phyloP scores from a whole-genome alignment of 1,140 invertebrate genomes.

The Mylabris phalerata region DNA sequence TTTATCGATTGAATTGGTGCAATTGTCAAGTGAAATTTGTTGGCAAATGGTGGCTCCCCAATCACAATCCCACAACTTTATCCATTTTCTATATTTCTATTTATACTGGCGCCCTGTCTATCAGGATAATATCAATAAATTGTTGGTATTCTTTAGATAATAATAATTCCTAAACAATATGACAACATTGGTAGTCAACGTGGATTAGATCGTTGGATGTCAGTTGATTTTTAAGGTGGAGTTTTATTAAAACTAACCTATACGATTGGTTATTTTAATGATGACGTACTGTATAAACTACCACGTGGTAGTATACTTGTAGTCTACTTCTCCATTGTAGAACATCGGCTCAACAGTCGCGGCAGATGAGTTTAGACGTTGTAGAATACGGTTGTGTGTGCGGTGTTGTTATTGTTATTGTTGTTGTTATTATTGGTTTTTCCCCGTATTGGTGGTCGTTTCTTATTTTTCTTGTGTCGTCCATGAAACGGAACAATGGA shows the following conservation, averaged over 20 bases:
- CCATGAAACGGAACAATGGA: slow-evolving; percentile 16
- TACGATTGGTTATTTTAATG: slow-evolving; percentile 17
- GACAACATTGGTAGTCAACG: slow-evolving; percentile 23
- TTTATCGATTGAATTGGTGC: too few relatives aligned
- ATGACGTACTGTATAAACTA: slow-evolving; percentile 26
- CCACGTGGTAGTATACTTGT: slow-evolving; percentile 17
- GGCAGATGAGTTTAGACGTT: slow-evolving; percentile 14
- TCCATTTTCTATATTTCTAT: too few relatives aligned
- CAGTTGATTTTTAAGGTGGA: background rate
- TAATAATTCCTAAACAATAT: background rate
- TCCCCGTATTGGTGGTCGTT: background rate
- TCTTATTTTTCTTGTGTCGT: slow-evolving; percentile 1
- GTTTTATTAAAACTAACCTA: background rate
- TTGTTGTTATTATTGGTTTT: too few relatives aligned
- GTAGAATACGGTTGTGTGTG: too few relatives aligned
- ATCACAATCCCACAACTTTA: too few relatives aligned
- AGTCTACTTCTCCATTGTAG: background rate
- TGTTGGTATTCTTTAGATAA: too few relatives aligned
- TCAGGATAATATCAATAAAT: too few relatives aligned
- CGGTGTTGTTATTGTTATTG: too few relatives aligned
- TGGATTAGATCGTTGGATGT: slow-evolving; percentile 22
- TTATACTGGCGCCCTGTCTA: too few relatives aligned
- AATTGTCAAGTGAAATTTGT: too few relatives aligned
- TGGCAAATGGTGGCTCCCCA: too few relatives aligned
- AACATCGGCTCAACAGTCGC: slow-evolving; percentile 8